Evolutionary conservation across 1,140 invertebrate genomes (phyloP).

Genomic region (Heliconius melpomene): DNA sequence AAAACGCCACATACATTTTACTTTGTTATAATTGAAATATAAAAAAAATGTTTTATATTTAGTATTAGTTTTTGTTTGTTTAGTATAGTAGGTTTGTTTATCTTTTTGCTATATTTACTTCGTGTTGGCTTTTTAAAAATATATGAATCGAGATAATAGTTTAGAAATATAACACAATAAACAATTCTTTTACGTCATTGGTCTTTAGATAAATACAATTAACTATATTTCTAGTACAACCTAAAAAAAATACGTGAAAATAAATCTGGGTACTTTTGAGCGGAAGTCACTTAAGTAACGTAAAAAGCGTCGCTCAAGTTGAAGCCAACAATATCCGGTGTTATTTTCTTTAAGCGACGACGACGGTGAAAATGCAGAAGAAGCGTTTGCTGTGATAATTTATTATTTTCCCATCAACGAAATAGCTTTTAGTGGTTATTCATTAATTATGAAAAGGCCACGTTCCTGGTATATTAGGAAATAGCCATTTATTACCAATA

Average conservation of each 20-base stretch:
- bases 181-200: no score
- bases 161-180: no score
- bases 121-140: no score
- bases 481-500: not conserved
- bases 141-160: no score
- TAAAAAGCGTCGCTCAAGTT: conserved; percentile 42
- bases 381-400: conserved; percentile 7
- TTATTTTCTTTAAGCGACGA: conserved; percentile 7
- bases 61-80: no score
- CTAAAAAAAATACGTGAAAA: not conserved
- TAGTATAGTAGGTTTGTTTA: no score
- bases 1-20: not conserved
- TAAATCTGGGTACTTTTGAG: not conserved
- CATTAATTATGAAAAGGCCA: not conserved
- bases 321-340: conserved; percentile 23
- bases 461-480: not conserved
- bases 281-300: conserved; percentile 51
- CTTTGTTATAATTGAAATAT: not conserved
- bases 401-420: conserved; percentile 1
- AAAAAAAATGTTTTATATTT: no score
- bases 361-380: conserved; percentile 15
- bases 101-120: no score
- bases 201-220: not conserved
- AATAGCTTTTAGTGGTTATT: conserved; percentile 13
- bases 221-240: not conserved